Base-by-base conservation (phyloP, 2,797 vertebrate genomes). In the Pipistrellus pipistrellus region DNA sequence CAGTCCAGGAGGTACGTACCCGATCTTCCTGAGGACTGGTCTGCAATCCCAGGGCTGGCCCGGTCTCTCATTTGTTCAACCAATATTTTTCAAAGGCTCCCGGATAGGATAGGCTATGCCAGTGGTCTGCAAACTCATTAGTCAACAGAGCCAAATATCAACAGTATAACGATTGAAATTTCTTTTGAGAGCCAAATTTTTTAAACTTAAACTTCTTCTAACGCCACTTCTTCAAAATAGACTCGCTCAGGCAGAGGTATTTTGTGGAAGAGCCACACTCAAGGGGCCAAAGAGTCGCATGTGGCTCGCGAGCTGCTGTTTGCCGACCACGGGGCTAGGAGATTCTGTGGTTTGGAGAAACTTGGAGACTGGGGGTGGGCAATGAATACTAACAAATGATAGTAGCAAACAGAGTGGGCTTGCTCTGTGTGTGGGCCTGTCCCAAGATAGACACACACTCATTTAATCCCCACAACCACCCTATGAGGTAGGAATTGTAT, bases 1-100 rank as follows among this genome's bases (percentile, higher is more conserved):
- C 98, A 0, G 97, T 99, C 64, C 83, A 98, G 35, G 99, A 99
- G 99, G 99, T 99, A 97, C 32, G 55, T 92, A 46, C 69, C 41
- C 0, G n/a, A 78, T 68, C 48, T 83, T 93, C 55, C 77, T 21
- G 23, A 85, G 6, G 27, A 30, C 32, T 32, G 11, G 20, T 13
- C 21, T 91, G 25, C 21, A 38, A 1, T 73, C 32, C 72, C 46
- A 68, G 32, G 11, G 12, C 32, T 66, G 35, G 32, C n/a, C 53
- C 46, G 38, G 12, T 23, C 11, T 85, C 59, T 85, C 8, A 51
- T 62, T 32, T 92, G 32, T 53, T 46, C 55, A 66, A 9, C 21
- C 35, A 44, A 0, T 25, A 85, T 25, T 80, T 88, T 64, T 76
- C 66, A 91, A 85, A 96, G 51, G 17, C 55, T 46, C 64, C 69